phyloP scores from a whole-genome alignment of 2,113 vertebrate genomes.

The Menura novaehollandiae region DNA sequence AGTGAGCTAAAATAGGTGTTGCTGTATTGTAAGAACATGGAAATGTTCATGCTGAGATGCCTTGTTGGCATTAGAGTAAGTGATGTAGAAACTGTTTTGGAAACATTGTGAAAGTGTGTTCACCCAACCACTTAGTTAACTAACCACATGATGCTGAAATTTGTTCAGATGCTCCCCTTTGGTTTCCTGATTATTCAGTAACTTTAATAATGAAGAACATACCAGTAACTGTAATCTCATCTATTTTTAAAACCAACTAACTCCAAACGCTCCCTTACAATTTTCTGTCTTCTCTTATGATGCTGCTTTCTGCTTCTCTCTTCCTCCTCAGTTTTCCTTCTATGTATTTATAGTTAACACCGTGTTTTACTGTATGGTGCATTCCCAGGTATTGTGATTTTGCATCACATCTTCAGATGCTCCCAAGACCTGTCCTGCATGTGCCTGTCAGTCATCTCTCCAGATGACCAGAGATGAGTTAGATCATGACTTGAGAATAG shows the following conservation, averaged over 20 bases:
- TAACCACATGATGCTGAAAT: background rate
- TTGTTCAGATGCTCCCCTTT: background rate
- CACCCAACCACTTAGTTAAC: background rate
- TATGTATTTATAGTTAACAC: background rate
- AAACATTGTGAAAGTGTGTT: constrained; percentile 6
- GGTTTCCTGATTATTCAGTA: background rate
- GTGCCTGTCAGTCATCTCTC: background rate
- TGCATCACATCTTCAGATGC: background rate
- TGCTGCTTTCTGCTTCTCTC: background rate
- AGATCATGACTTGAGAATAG: background rate
- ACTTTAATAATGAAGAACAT: background rate
- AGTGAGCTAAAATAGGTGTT: background rate
- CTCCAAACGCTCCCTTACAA: background rate
- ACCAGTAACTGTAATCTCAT: background rate
- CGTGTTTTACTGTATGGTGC: background rate
- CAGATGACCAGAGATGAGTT: background rate
- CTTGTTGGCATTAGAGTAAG: background rate
- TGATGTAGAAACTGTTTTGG: constrained; percentile 27
- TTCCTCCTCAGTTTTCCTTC: background rate
- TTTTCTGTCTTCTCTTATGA: background rate
- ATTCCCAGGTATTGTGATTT: background rate
- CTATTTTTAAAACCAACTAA: background rate
- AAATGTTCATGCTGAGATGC: background rate
- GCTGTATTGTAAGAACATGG: background rate
- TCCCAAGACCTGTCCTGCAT: background rate